phyloP scores from a whole-genome alignment of 1,140 invertebrate species.

The Papilio helenus region DNA sequence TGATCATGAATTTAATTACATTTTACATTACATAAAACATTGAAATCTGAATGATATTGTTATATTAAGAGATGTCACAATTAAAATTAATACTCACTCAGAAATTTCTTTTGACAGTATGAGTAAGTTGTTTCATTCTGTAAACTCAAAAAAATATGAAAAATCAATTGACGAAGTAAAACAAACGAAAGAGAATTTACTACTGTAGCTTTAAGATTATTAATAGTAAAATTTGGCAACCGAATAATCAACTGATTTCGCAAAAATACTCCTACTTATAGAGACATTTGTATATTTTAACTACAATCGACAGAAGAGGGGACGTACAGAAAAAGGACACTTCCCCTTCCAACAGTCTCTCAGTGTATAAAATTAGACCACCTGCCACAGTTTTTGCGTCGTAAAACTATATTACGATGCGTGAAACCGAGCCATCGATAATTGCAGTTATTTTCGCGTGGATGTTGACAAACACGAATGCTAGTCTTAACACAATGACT shows the following conservation, averaged over 20 bases:
- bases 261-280: too few relatives aligned
- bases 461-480: neutral
- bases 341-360: neutral
- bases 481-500: neutral
- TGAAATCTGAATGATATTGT: too few relatives aligned
- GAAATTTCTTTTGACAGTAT: conserved; percentile 23
- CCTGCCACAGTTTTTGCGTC: neutral
- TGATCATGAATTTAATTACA: neutral
- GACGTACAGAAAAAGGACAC: neutral
- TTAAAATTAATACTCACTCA: conserved; percentile 31
- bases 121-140: conserved; percentile 16
- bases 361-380: neutral
- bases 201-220: too few relatives aligned
- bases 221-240: too few relatives aligned
- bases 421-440: neutral
- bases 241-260: too few relatives aligned
- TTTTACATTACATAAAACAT: too few relatives aligned
- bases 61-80: too few relatives aligned
- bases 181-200: neutral
- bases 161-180: neutral
- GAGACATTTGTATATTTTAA: too few relatives aligned
- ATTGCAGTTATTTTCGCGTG: conserved; percentile 10
- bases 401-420: conserved; percentile 9
- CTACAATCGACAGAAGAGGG: neutral
- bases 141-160: conserved; percentile 4